phyloP scores from a whole-genome alignment of 2,888 invertebrate species.

The Callyntrura sp. region DNA sequence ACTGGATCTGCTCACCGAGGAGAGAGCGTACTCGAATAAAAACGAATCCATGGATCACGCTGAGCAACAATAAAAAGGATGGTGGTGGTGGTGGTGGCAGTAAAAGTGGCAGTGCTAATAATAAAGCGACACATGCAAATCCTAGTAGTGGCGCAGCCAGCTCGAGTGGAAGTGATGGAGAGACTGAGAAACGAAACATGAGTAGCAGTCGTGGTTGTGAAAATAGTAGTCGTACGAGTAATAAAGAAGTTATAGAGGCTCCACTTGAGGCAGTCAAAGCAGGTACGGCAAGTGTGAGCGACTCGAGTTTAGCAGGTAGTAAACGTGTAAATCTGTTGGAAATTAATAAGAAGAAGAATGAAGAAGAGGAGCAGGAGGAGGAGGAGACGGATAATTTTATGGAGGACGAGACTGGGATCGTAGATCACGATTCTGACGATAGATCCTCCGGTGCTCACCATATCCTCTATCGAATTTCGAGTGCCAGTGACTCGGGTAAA shows the following conservation, averaged over 20 bases:
- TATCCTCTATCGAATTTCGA: conserved; percentile 79
- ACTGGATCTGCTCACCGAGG: conserved; percentile 82
- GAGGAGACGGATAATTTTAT: conserved; percentile 53
- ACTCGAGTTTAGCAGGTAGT: conserved; percentile 7
- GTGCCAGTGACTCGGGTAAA: conserved; percentile 83
- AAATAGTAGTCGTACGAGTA: neutral
- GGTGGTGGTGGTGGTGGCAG: conserved; percentile 10
- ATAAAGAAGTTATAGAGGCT: conserved; percentile 6
- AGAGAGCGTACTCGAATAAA: conserved; percentile 82
- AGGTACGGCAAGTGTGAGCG: neutral
- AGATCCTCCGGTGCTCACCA: conserved; percentile 46
- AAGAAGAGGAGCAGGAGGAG: conserved; percentile 24
- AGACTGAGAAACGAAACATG: conserved; percentile 27
- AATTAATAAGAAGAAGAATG: conserved; percentile 74
- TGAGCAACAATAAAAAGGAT: conserved; percentile 70
- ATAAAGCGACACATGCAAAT: conserved; percentile 78
- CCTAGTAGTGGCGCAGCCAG: conserved; percentile 1
- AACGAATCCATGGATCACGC: conserved; percentile 83
- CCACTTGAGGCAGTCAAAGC: conserved; percentile 43
- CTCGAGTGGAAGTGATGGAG: conserved; percentile 47
- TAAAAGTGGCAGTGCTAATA: conserved; percentile 53
- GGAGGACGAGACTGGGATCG: conserved; percentile 75
- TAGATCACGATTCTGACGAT: conserved; percentile 70
- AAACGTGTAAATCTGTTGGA: conserved; percentile 71
- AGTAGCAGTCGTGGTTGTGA: conserved; percentile 14